Evolutionary conservation across 2,888 invertebrate species (phyloP).

Genomic region (Megamerina dolium): DNA sequence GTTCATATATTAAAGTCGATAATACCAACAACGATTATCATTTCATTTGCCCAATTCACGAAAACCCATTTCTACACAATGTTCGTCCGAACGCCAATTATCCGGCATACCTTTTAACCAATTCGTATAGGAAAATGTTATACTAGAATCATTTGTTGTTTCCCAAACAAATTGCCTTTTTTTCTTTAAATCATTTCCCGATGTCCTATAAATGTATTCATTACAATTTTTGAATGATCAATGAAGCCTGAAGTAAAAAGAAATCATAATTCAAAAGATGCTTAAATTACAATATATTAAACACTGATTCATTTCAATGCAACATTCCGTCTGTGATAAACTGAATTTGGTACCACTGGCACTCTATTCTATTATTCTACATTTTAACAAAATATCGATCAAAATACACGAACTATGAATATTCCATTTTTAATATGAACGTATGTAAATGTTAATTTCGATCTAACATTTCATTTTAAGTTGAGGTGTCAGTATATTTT

Average conservation of each 20-base stretch:
- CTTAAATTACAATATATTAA: background rate
- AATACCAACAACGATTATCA: slow-evolving; percentile 7
- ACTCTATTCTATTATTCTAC: too few relatives aligned
- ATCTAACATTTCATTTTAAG: too few relatives aligned
- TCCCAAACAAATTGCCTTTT: slow-evolving; percentile 8
- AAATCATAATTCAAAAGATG: background rate
- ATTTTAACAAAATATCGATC: too few relatives aligned
- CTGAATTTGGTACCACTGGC: too few relatives aligned
- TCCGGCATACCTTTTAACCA: slow-evolving; percentile 6
- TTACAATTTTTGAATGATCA: slow-evolving; percentile 3
- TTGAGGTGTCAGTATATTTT: too few relatives aligned
- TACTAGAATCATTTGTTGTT: background rate
- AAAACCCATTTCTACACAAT: slow-evolving; percentile 8
- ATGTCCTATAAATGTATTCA: slow-evolving; percentile 9
- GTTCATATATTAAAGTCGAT: slow-evolving; percentile 8
- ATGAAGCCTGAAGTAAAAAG: slow-evolving; percentile 2
- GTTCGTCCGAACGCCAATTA: slow-evolving; percentile 8
- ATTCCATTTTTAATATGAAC: too few relatives aligned
- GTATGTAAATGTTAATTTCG: too few relatives aligned
- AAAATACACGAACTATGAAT: too few relatives aligned
- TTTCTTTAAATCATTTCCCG: slow-evolving; percentile 1
- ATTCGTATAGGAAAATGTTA: slow-evolving; percentile 4
- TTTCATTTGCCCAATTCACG: slow-evolving; percentile 10
- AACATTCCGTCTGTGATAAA: too few relatives aligned
- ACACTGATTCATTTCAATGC: background rate